Evolutionary conservation across 2,888 invertebrate species (phyloP).

Genomic region (Nycteola revayana): DNA sequence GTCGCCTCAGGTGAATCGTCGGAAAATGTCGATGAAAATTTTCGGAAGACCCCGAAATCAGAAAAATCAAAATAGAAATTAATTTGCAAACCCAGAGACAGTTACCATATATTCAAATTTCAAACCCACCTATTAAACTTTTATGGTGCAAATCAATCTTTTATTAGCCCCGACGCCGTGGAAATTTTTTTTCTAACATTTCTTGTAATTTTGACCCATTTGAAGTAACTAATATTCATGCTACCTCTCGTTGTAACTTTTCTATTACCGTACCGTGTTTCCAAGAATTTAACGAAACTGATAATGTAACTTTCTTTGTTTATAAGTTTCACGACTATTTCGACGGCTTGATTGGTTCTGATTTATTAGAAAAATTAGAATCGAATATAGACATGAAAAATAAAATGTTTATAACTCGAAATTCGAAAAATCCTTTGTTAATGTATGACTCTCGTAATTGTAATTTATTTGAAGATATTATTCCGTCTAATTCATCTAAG

Average conservation of each 20-base stretch:
- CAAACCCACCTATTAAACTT: constrained; percentile 24
- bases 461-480: no score
- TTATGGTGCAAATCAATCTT: constrained; percentile 28
- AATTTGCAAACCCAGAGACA: constrained; percentile 27
- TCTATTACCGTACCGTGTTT: constrained; percentile 31
- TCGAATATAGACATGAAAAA: no score
- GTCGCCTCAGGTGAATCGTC: neutral
- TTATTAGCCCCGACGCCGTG: constrained; percentile 27
- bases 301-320: constrained; percentile 20
- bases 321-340: constrained; percentile 24
- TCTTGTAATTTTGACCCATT: constrained; percentile 23
- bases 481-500: no score
- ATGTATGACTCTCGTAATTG: no score
- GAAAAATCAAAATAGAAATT: constrained; percentile 26
- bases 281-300: constrained; percentile 14
- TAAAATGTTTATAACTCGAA: no score
- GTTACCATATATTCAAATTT: constrained; percentile 25
- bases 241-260: constrained; percentile 18
- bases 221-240: constrained; percentile 27
- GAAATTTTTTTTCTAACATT: constrained; percentile 11
- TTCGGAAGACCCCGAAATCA: constrained; percentile 9
- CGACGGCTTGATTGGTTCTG: no score
- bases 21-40: constrained; percentile 16
- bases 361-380: no score
- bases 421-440: no score